phyloP scores from a whole-genome alignment of 2,888 invertebrate genomes.

The Cryptocephalus moraei region DNA sequence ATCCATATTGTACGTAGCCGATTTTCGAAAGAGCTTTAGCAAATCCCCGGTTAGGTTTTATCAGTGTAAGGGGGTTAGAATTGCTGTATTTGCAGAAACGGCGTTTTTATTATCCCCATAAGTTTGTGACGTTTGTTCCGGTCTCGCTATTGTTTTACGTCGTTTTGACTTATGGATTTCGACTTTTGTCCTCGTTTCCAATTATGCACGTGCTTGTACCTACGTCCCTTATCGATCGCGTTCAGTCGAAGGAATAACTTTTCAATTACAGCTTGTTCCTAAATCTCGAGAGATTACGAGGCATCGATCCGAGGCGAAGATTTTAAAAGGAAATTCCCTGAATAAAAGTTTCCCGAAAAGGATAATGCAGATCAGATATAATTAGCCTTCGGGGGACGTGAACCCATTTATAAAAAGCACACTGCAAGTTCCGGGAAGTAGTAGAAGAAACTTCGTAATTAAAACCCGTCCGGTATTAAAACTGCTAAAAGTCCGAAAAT shows the following conservation, averaged over 20 bases:
- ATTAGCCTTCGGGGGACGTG: neutral
- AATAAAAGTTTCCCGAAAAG: constrained; percentile 1
- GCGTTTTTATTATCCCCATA: constrained; percentile 25
- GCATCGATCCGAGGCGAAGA: constrained; percentile 8
- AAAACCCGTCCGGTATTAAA: constrained; percentile 7
- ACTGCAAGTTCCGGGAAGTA: constrained; percentile 9
- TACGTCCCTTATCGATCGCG: constrained; percentile 13
- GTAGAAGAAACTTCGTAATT: constrained; percentile 20
- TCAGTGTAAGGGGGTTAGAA: constrained; percentile 35
- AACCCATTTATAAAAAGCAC: constrained; percentile 4
- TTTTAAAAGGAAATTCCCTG: constrained; percentile 7
- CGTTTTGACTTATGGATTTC: too few species aligned
- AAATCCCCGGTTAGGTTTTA: constrained; percentile 33
- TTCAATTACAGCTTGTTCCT: constrained; percentile 4
- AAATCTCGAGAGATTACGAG: too few species aligned
- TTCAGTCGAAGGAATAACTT: constrained; percentile 9
- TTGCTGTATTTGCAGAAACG: constrained; percentile 35
- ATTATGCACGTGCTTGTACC: constrained; percentile 9
- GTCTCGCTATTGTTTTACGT: neutral
- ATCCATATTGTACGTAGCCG: constrained; percentile 25
- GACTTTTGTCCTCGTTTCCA: too few species aligned
- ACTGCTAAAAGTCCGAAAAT: constrained; percentile 14
- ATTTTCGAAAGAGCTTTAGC: constrained; percentile 21
- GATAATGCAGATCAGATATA: neutral
- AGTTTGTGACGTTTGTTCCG: constrained; percentile 22